Conservation (phyloP, 2,888 invertebrate genomes). For the Sycophila texana region DNA sequence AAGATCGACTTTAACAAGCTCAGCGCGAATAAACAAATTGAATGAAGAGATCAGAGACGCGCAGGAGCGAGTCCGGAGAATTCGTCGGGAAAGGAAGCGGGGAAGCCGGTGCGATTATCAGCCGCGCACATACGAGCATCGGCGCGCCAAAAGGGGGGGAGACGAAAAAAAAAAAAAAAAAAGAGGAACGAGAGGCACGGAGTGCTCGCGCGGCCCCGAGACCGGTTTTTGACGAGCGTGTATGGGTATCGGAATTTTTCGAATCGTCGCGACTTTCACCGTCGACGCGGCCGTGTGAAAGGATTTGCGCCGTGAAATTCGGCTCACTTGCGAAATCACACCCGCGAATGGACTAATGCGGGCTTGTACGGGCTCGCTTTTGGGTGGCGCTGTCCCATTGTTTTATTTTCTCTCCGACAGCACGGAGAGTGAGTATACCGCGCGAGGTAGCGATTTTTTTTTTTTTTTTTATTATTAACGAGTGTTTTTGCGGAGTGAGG, state of each 20-base stretch:
- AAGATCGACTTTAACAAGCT: neutral
- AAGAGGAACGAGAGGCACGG: neutral
- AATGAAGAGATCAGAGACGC: slow-evolving; percentile 29
- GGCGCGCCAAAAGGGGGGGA: too few relatives aligned
- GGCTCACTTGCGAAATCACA: neutral
- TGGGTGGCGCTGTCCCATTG: neutral
- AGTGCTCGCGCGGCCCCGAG: slow-evolving; percentile 10
- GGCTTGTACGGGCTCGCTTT: slow-evolving; percentile 1
- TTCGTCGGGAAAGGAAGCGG: neutral
- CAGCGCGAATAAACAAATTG: slow-evolving; percentile 23
- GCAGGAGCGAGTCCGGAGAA: slow-evolving; percentile 5
- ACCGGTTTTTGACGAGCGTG: slow-evolving; percentile 47
- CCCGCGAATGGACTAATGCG: neutral
- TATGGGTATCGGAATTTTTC: slow-evolving; percentile 50
- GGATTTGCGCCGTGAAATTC: slow-evolving; percentile 40
- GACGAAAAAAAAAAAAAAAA: neutral
- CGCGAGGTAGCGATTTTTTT: too few relatives aligned
- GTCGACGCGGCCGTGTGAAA: slow-evolving; percentile 41
- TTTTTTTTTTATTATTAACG: too few relatives aligned
- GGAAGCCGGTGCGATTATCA: slow-evolving; percentile 44
- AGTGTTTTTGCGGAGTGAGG: too few relatives aligned
- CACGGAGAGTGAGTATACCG: too few relatives aligned
- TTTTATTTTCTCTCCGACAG: too few relatives aligned
- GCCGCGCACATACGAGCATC: neutral
- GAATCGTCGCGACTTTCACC: slow-evolving; percentile 32